A percentile compares a stretch with the other conserved stretches of the same genome.
Evolutionary conservation across 2,113 vertebrate genomes (phyloP).

Genomic region (Marcusenius ussheri): DNA sequence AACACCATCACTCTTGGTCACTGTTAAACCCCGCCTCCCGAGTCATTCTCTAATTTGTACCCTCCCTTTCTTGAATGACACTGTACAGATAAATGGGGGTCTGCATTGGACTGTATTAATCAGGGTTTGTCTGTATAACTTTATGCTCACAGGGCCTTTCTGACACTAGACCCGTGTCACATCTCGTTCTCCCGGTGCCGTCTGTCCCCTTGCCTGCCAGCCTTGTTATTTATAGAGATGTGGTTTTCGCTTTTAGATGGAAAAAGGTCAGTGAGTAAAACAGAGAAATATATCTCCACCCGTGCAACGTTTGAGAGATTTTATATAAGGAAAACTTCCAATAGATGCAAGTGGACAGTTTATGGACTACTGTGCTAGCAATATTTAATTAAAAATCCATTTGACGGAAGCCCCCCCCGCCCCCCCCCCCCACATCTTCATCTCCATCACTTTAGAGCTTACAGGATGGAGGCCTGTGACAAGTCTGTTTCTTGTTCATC

Average conservation of each 20-base stretch:
- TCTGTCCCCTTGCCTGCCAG: slow-evolving; percentile 31
- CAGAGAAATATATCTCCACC: background rate
- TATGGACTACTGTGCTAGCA: slow-evolving; percentile 31
- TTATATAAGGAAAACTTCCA: slow-evolving; percentile 38
- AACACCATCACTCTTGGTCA: slow-evolving; percentile 44
- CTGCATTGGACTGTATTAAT: slow-evolving; percentile 65
- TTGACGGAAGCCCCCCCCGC: background rate
- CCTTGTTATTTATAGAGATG: slow-evolving; percentile 59
- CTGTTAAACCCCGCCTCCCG: slow-evolving; percentile 46
- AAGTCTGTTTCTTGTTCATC: slow-evolving; percentile 41
- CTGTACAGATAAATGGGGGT: slow-evolving; percentile 69
- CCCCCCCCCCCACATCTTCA: background rate
- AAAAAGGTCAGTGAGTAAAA: slow-evolving; percentile 17
- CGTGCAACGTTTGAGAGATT: slow-evolving; percentile 32
- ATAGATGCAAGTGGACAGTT: slow-evolving; percentile 37
- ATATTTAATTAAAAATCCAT: slow-evolving; percentile 27
- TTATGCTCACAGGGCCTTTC: slow-evolving; percentile 70
- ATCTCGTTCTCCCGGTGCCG: slow-evolving; percentile 42
- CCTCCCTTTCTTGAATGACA: slow-evolving; percentile 56
- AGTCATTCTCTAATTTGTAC: slow-evolving; percentile 59
- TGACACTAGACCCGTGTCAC: slow-evolving; percentile 61
- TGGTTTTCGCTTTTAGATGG: slow-evolving; percentile 43
- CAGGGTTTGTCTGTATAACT: slow-evolving; percentile 72
- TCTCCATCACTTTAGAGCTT: slow-evolving; percentile 12
- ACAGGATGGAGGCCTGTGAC: background rate